Evolutionary conservation across 1,140 invertebrate species (phyloP), one percentile per base, ranked within the genome.

Genomic region (Drosophila takahashii): DNA sequence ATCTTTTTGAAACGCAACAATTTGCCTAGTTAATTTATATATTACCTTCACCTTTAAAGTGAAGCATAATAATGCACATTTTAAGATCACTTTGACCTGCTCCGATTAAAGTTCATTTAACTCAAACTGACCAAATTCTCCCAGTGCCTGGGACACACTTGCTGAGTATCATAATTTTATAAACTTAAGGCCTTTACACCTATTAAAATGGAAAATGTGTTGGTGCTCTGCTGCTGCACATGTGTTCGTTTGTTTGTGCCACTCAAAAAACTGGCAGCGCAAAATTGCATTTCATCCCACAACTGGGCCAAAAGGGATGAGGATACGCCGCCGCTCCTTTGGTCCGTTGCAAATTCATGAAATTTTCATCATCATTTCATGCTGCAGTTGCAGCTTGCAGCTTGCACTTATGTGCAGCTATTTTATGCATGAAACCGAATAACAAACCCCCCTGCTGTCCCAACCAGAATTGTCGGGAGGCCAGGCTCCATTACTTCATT

Each of bases 381-480:
- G 45, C 41, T 47, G 59, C 44, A 58, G 51, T 51, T 76, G 74
- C 81, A 79, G 27, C 69, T 51, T 76, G 74, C 81, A 79, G 27
- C 69, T 66, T 81, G 81, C 78, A 79, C 81, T 79, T 78, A 81
- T 86, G 83, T 71, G 65, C 74, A 67, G 79, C 74, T 86, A 87
- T 86, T 86, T 86, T 87, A 87, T 87, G 84, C 83, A 87, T 87
- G 83, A 87, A 86, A 86, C 83, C 83, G 79, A 86, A 86, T 86
- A 87, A 83, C 75, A 54, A 69, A 70, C 57, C 22, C 42, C 29
- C 37, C 59, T 34, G 32, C 16, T 15, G 47, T 4, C 26, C 32
- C 47, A 48, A 32, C 53, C 45, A 42, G 15, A 39, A 56, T 57
- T 13, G 5, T 4, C n/a, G 13, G 32, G 13, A 1, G 47, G n/a